A percentile compares a stretch with the other conserved stretches of the same genome.
Evolutionary conservation across 2,888 invertebrate genomes (phyloP).

Genomic region (Pristionchus fissidentatus): DNA sequence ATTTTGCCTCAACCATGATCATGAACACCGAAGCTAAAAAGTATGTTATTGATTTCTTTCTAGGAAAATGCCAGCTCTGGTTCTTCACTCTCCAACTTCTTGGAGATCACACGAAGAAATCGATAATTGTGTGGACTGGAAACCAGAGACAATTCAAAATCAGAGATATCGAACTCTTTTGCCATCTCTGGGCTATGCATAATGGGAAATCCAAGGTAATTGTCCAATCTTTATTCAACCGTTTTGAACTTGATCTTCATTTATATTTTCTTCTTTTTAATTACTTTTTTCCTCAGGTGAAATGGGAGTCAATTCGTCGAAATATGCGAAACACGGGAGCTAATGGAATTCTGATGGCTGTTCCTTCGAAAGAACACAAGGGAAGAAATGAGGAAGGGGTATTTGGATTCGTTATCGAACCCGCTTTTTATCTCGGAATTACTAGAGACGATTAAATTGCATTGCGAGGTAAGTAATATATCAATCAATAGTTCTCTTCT

Average conservation of each 20-base stretch:
- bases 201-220: neutral
- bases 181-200: slow-evolving; percentile 11
- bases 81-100: neutral
- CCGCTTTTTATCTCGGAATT: neutral
- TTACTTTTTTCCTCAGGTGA: neutral
- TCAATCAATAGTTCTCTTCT: neutral
- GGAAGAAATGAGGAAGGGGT: neutral
- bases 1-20: no score
- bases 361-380: neutral
- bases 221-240: neutral
- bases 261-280: no score
- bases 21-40: no score
- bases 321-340: neutral
- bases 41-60: no score
- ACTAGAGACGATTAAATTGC: neutral
- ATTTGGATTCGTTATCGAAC: neutral
- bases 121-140: neutral
- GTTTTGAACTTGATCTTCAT: neutral
- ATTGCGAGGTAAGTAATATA: neutral
- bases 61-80: neutral
- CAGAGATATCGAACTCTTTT: neutral
- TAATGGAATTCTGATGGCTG: slow-evolving; percentile 1
- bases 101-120: neutral
- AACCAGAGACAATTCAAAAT: neutral
- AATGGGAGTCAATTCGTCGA: neutral